Percentiles rank a stretch among this genome's conserved stretches.
Evolutionary conservation across 2,113 vertebrate genomes (phyloP).

Genomic region (Mixornis gularis): DNA sequence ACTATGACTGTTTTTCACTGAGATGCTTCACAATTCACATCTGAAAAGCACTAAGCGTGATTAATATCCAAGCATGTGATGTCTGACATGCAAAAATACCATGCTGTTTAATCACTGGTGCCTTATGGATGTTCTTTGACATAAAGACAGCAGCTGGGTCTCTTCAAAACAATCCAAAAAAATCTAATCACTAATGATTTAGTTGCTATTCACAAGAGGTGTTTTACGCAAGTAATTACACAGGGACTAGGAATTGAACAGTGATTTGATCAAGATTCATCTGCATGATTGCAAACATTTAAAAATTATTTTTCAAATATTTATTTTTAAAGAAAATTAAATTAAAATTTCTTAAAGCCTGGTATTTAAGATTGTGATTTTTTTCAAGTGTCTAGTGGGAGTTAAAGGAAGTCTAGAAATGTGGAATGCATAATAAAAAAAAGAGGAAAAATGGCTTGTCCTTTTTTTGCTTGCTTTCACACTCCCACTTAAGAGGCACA

Average conservation of each 20-base stretch:
- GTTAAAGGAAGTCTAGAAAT: conserved; percentile 3
- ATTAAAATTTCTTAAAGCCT: conserved; percentile 16
- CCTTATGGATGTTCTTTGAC: conserved; percentile 40
- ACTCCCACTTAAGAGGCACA: background rate
- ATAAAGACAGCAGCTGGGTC: conserved; percentile 56
- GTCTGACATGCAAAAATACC: conserved; percentile 34
- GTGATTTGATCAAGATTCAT: conserved; percentile 28
- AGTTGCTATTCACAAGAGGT: conserved; percentile 50
- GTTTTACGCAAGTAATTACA: conserved; percentile 28
- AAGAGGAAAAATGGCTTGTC: background rate
- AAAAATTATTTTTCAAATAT: conserved; percentile 40
- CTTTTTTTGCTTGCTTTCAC: background rate
- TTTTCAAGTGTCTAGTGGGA: conserved; percentile 1
- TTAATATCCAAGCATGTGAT: conserved; percentile 30
- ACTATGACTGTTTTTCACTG: background rate
- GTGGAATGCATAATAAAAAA: background rate
- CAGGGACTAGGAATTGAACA: conserved; percentile 14
- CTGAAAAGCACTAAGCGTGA: background rate
- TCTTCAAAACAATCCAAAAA: conserved; percentile 54
- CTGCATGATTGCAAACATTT: conserved; percentile 57
- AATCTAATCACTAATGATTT: conserved; percentile 48
- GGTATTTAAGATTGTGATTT: background rate
- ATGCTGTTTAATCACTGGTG: conserved; percentile 43
- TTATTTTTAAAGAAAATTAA: conserved; percentile 45
- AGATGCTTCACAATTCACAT: background rate